Base-by-base conservation (phyloP, 2,113 vertebrate genomes). In the Tupaia chinensis region DNA sequence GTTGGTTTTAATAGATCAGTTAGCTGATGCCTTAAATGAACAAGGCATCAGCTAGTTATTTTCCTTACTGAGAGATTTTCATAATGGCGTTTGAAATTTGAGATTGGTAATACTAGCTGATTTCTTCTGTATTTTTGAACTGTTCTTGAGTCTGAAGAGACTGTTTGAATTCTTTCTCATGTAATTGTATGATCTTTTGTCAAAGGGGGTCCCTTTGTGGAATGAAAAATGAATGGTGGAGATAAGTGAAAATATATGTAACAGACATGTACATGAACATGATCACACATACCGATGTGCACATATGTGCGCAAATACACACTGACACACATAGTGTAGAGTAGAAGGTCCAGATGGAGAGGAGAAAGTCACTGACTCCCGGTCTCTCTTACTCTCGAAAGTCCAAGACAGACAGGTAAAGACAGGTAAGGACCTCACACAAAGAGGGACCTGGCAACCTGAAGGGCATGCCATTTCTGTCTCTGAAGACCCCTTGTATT, bases 1-100 rank as follows among this genome's bases (percentile, higher is more conserved):
- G 53, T 34, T 85, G 25, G 14, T 73, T 89, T 89, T 87, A 89
- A 85, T 87, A 94, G 85, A 91, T 85, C 84, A 95, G 84, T 70
- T 93, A 79, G 54, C 60, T 94, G 82, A 82, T 10, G 7, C 63
- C 19, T 92, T 95, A 92, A 58, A 53, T 68, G 53, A 96, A 70
- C 1, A 91, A 4, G 34, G 58, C 23, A 61, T 85, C 8, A 77
- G 61, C 23, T 95, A 95, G 95, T 95, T 95, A 89, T 95, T 95
- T 92, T 87, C 85, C 95, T 95, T 91, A 86, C 80, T 83, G 68
- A 82, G 32, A 86, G 22, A 92, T 86, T 93, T 89, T 96, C 15
- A 68, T 86, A 90, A 61, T 90, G 92, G 65, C 29, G 86, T 86
- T 88, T 92, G 58, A 70, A 93, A 87, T 90, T 92, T 90, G 93